A percentile compares a stretch with the other conserved stretches of the same genome.
Evolutionary conservation across 2,888 invertebrate genomes (phyloP).

Genomic region (Oscheius sp.): DNA sequence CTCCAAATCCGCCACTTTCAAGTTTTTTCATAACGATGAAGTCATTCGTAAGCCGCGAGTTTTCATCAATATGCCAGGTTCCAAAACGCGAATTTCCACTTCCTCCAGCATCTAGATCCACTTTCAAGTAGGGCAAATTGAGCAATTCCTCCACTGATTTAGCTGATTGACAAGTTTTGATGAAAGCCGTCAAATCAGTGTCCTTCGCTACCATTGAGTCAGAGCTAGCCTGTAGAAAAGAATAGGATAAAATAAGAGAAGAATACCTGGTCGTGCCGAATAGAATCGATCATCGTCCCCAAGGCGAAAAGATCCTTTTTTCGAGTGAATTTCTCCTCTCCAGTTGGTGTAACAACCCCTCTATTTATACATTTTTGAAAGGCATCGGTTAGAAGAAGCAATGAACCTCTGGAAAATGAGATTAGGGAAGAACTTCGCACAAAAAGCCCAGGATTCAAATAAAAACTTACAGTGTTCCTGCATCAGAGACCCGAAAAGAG

Average conservation of each 20-base stretch:
- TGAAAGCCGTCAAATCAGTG: conserved; percentile 33
- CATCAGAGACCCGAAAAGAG: conserved; percentile 47
- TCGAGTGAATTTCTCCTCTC: conserved; percentile 24
- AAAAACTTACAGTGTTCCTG: conserved; percentile 32
- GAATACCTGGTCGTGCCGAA: conserved; percentile 22
- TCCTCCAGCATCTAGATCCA: conserved; percentile 27
- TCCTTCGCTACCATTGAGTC: conserved; percentile 23
- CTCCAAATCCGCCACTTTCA: conserved; percentile 94
- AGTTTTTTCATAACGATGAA: conserved; percentile 51
- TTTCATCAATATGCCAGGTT: conserved; percentile 4
- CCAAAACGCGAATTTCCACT: conserved; percentile 7
- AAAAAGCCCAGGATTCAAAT: no score
- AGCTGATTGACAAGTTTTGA: conserved; percentile 38
- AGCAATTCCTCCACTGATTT: conserved; percentile 46
- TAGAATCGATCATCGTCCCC: conserved; percentile 47
- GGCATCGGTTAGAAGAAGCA: conserved; percentile 21
- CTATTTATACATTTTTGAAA: conserved; percentile 32
- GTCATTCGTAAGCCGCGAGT: conserved; percentile 40
- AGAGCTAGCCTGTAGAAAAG: conserved; percentile 17
- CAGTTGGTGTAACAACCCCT: conserved; percentile 2
- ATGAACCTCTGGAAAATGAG: conserved; percentile 1
- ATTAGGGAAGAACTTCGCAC: neutral
- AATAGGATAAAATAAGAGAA: no score
- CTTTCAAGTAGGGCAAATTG: conserved; percentile 40
- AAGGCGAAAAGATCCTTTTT: conserved; percentile 49